These are phyloP conservation scores for Dermatemys mawii DNA, from an alignment of 2,113 vertebrate species.

Conservation along the genomic window DNA sequence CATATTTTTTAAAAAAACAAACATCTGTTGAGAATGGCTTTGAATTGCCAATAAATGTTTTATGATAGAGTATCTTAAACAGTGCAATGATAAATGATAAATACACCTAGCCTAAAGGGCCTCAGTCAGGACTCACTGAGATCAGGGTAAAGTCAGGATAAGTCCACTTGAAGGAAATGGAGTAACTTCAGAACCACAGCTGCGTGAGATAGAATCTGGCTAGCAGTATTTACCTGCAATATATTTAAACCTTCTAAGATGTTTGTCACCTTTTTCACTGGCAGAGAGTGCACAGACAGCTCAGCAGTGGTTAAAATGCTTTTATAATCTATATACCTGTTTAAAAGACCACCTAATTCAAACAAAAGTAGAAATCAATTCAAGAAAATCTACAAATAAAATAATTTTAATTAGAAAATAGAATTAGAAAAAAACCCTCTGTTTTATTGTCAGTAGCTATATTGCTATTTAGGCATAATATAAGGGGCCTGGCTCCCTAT, in stretches of 20 bases:
- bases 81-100: background rate
- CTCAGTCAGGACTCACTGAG: background rate
- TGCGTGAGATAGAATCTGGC: background rate
- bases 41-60: background rate
- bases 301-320: background rate
- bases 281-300: background rate
- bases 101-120: background rate
- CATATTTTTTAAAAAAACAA: background rate
- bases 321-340: too few relatives aligned
- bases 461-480: accelerated
- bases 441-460: background rate
- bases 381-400: background rate
- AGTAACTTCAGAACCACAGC: background rate
- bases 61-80: background rate
- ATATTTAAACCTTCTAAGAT: background rate
- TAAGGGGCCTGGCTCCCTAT: background rate
- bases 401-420: background rate
- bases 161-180: background rate
- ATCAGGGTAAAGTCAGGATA: background rate
- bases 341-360: background rate
- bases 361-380: background rate
- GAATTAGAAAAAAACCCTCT: background rate
- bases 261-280: background rate
- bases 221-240: background rate
- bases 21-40: background rate